phyloP scores from a whole-genome alignment of 53 echinoderm and acorn worm species.

The Zoroaster sp. region DNA sequence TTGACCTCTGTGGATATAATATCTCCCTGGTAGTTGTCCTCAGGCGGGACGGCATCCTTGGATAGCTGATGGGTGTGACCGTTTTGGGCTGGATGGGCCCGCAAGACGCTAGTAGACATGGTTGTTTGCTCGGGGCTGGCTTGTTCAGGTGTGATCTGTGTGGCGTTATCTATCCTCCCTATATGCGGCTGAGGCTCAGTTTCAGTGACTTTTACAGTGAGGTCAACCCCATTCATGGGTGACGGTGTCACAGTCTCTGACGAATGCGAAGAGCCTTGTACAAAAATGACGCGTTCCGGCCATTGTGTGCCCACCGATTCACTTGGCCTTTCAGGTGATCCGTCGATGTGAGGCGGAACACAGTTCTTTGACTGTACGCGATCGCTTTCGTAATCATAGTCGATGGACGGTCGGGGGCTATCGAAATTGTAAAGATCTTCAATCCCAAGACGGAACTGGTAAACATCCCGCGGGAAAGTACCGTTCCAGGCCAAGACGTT shows the following conservation, averaged over 20 bases:
- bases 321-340: constrained; percentile 59
- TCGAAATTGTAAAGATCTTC: constrained; percentile 86
- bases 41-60: neutral
- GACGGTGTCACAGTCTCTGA: constrained; percentile 40
- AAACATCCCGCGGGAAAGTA: constrained; percentile 95
- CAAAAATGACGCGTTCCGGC: constrained; percentile 89
- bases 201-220: constrained; percentile 32
- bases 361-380: constrained; percentile 64
- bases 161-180: constrained; percentile 20
- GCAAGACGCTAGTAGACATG: neutral
- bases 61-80: neutral
- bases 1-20: constrained; percentile 28
- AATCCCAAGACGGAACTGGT: constrained; percentile 70
- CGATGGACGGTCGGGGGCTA: constrained; percentile 88
- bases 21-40: neutral
- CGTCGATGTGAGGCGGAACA: constrained; percentile 62
- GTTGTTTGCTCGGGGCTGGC: neutral
- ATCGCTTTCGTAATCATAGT: constrained; percentile 82
- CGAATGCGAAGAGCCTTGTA: constrained; percentile 58
- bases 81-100: neutral
- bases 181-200: constrained; percentile 15
- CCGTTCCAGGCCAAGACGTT: constrained; percentile 97
- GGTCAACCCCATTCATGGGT: constrained; percentile 42
- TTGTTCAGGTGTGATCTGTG: neutral
- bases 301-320: constrained; percentile 94